Base-by-base conservation (phyloP, 2,113 vertebrate species). In the Ageneiosus marmoratus region DNA sequence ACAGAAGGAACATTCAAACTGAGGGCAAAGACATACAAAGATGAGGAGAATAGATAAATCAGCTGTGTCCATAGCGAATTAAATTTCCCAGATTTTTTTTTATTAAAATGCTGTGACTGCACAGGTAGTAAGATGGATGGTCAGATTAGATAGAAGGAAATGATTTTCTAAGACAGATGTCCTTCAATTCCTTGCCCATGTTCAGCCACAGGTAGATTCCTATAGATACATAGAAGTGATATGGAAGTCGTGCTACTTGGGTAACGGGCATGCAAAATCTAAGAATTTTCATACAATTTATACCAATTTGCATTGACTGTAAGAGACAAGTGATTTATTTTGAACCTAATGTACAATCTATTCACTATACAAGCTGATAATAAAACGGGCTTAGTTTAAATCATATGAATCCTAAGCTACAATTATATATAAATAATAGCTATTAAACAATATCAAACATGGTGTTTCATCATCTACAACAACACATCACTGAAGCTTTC, bases 141-240 rank as follows among this genome's bases (percentile, higher is more conserved):
- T 63, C 51, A 90, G 90, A 92, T 90, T 82, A 88, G 92, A 91
- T 88, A 78, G 80, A 83, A 81, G 34, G 34, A 53, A 15, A 58
- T 74, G 88, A 89, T 90, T 88, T 88, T 84, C 81, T 70, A 56
- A 44, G 81, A 80, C 78, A 83, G 74, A 86, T 83, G 77, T 89
- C 86, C 86, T 89, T 91, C 83, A 77, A 53, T 85, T 84, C 73
- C 83, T 86, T 83, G 81, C 88, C 87, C 81, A n/a, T 60, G 65
- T 86, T 88, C 86, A 53, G 55, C 83, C 77, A 77, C 51, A 62
- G 84, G 77, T 34, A 69, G 44, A 48, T 65, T 86, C 73, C 69
- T 74, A 82, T n/a, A n/a, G n/a, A n/a, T n/a, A n/a, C 84, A 85
- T 83, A 67, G 83, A 75, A 79, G 51, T 41, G 69, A 85, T 22